Evolutionary conservation across 1,140 invertebrate genomes (phyloP), one percentile per base, ranked within the genome.

Genomic region (Lasaia peninsularis): DNA sequence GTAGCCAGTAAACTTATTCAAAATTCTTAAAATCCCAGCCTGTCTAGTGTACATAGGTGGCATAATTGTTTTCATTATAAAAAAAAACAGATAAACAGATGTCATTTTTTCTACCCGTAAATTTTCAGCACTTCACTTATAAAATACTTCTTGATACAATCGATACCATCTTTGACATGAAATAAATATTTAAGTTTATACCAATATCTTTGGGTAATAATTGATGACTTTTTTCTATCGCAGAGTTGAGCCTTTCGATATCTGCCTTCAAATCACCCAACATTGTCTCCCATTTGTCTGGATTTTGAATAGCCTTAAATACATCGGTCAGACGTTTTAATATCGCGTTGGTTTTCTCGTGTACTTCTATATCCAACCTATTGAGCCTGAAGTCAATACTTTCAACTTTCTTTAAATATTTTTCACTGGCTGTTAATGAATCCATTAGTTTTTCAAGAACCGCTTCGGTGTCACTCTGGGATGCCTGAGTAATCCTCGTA

Each of bases 301-400:
- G 64, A 31, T 44, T 56, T 32, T 71, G 66, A 3, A 86, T 18
- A 0, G 64, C 10, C 54, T 75, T 80, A 28, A 62, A 65, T 18
- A 85, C 69, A 28, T 82, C 81, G 2, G 61, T 62, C 34, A 88
- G 63, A 16, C 73, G 70, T 54, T 85, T 86, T 21, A 85, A 44
- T 52, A 88, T 85, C 2, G 57, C 67, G 44, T 86, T 80, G 0
- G 85, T 78, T 66, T 86, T 88, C 48, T 88, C 83, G 37, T 88
- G 85, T 6, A 88, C 66, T 69, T 86, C 85, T 49, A 85, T 84
- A 56, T 88, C 83, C 24, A 88, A 56, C 35, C 85, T 70, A 37
- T 86, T 88, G 31, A 88, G 60, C 70, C 79, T 72, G 48, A 86
- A 88, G 51, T 88, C 85, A 14, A 88, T 82, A 40, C 75, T 79